Conservation (phyloP, 1,140 invertebrate species). For the Amyelois transitella region DNA sequence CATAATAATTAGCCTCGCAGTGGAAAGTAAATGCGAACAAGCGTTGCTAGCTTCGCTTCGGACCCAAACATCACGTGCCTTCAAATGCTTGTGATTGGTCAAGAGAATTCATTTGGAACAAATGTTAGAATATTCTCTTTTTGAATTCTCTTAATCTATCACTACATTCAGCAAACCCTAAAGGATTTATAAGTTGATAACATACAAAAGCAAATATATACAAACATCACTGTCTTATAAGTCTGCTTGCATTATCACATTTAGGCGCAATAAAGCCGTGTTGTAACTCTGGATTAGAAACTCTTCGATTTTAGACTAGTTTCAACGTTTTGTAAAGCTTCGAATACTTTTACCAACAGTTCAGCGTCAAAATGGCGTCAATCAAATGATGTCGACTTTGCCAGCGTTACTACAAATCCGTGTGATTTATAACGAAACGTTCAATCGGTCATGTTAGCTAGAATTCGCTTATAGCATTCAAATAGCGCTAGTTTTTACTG, state of each 20-base stretch:
- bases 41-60: constrained; percentile 23
- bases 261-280: neutral
- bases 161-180: neutral
- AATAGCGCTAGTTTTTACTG: constrained; percentile 60
- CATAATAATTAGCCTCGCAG: constrained; percentile 40
- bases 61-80: no score
- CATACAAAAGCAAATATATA: neutral
- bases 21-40: constrained; percentile 60
- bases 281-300: neutral
- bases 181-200: neutral
- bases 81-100: no score
- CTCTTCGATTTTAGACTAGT: neutral
- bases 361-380: no score
- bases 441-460: neutral
- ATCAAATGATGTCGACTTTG: neutral
- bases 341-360: no score
- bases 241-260: constrained; percentile 4
- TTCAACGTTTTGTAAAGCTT: no score
- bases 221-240: constrained; percentile 1
- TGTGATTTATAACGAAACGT: neutral
- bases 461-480: neutral
- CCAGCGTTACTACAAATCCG: neutral
- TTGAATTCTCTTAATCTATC: no score
- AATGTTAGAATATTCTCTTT: no score
- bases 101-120: no score